Conservation (phyloP, 2,888 invertebrate genomes). For the Athetis lepigone region DNA sequence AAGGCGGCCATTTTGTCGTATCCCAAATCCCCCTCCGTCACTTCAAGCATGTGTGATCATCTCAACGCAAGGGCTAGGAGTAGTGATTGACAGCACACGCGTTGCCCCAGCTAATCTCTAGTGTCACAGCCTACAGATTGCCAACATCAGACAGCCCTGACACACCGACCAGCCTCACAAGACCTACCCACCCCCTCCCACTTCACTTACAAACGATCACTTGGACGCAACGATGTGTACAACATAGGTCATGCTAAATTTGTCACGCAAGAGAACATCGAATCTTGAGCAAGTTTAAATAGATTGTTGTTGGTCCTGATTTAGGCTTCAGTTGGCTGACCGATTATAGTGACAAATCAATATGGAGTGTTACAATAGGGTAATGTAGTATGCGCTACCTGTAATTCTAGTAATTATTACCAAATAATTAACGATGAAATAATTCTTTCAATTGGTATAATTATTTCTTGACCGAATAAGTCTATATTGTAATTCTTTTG, state of each 20-base stretch:
- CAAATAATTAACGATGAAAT: constrained; percentile 33
- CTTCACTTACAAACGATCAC: constrained; percentile 13
- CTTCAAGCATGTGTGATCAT: constrained; percentile 68
- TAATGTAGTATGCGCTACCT: not conserved
- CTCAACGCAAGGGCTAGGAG: constrained; percentile 67
- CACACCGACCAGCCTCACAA: constrained; percentile 47
- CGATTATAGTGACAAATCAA: constrained; percentile 17
- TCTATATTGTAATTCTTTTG: not conserved
- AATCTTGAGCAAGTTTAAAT: constrained; percentile 62
- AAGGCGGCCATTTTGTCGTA: constrained; percentile 65
- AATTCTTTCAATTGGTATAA: constrained; percentile 36
- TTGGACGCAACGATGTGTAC: constrained; percentile 11
- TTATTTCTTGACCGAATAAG: constrained; percentile 27
- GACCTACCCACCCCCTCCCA: constrained; percentile 24
- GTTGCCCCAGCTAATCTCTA: constrained; percentile 76
- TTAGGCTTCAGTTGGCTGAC: constrained; percentile 7
- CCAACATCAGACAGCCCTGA: constrained; percentile 66
- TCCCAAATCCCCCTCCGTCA: constrained; percentile 62
- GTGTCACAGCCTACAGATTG: constrained; percentile 73
- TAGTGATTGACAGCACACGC: constrained; percentile 79
- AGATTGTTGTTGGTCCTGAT: constrained; percentile 53
- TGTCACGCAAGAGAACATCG: constrained; percentile 38
- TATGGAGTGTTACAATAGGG: constrained; percentile 9
- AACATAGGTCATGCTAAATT: constrained; percentile 37
- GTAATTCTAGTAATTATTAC: constrained; percentile 33